Evolutionary conservation across 2,797 vertebrate genomes (phyloP), one percentile per base, ranked within the genome.

Genomic region (Coregonus sp.): DNA sequence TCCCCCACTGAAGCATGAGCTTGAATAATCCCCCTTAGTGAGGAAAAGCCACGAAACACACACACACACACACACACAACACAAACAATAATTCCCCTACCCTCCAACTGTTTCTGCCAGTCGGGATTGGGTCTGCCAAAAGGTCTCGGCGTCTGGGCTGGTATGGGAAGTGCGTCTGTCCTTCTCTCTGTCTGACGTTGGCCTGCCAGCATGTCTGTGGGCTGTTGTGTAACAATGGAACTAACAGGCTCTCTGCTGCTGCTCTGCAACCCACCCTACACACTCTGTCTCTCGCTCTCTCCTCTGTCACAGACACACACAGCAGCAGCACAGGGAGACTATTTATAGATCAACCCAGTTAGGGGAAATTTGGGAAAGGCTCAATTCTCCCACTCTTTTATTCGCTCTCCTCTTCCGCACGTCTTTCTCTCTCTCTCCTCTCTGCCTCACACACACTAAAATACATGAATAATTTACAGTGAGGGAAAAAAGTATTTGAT

Each of bases 341-440:
- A 91, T 92, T 90, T 88, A 78, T 91, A 92, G 89, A 86, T 66
- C 20, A 83, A 80, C 76, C 76, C 79, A 80, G 78, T 77, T 82
- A 85, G 83, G 85, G 83, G 82, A 82, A 87, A 82, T 73, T 47
- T 47, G 40, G 40, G 40, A 9, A 47, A 47, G 40, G 40, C 40
- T 47, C 11, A 47, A 47, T 47, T 47, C 40, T 47, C 40, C 40
- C 40, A 47, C 40, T 3, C 9, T 47, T 47, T 11, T 2, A 11
- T 47, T 47, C 9, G 9, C 40, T 12, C 40, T 50, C 15, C 11
- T 5, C 7, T 4, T n/a, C 0, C 7, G 0, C 14, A 15, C n/a
- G 0, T 18, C 33, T 70, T 0, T 9, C 18, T 47, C n/a, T 50
- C 37, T 50, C 9, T 70, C 40, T 50, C 69, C 47, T 25, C 37